Conservation (phyloP, 2,888 invertebrate genomes). For the Heliconius ismenius region DNA sequence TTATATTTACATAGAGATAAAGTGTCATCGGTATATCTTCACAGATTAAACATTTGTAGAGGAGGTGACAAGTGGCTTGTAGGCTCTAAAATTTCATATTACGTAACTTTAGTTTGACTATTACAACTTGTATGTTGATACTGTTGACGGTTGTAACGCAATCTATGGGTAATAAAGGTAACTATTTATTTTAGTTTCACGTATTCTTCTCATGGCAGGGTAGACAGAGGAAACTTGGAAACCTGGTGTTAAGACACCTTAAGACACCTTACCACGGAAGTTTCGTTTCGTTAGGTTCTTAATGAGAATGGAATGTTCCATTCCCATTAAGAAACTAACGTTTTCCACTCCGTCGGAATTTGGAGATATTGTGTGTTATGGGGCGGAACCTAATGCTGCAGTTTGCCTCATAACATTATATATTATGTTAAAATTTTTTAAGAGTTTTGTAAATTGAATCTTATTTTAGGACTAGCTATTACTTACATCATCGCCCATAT, state of each 20-base stretch:
- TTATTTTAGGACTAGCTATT: no score
- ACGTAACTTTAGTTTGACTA: slow-evolving; percentile 9
- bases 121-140: background rate
- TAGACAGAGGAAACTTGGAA: background rate
- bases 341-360: background rate
- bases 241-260: background rate
- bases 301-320: no score
- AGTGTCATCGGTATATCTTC: slow-evolving; percentile 38
- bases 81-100: slow-evolving; percentile 18
- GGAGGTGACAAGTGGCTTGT: slow-evolving; percentile 16
- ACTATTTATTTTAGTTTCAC: background rate
- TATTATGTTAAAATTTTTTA: no score
- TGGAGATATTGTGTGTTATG: no score
- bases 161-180: background rate
- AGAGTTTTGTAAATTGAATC: no score
- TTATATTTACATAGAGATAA: slow-evolving; percentile 38
- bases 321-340: background rate
- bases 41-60: slow-evolving; percentile 21
- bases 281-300: no score
- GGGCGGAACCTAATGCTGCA: background rate
- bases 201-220: background rate
- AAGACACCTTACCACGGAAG: no score
- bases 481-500: no score
- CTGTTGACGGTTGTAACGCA: background rate
- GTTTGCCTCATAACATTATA: no score